phyloP scores from a whole-genome alignment of 2,888 invertebrate genomes.

The Beris chalybata region DNA sequence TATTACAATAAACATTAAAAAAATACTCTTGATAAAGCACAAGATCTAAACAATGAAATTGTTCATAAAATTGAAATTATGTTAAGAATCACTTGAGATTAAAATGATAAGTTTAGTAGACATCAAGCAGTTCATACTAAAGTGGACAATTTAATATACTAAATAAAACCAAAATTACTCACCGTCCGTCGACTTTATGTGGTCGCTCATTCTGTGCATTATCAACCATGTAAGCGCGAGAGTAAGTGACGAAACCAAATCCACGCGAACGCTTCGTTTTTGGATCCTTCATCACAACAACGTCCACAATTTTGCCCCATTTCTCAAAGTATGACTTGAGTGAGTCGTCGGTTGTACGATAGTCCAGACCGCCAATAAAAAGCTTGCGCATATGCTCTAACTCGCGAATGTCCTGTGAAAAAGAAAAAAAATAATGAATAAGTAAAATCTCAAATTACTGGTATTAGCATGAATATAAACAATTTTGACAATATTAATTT shows the following conservation, averaged over 20 bases:
- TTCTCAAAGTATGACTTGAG: slow-evolving; percentile 91
- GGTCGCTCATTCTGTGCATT: slow-evolving; percentile 89
- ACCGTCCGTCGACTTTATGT: slow-evolving; percentile 88
- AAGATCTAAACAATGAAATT: no score
- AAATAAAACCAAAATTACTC: slow-evolving; percentile 46
- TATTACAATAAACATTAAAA: no score
- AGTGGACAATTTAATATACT: not conserved
- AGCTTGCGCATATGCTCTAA: slow-evolving; percentile 82
- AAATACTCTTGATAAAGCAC: no score
- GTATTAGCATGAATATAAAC: no score
- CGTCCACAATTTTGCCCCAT: slow-evolving; percentile 96
- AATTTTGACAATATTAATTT: no score
- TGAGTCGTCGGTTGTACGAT: slow-evolving; percentile 91
- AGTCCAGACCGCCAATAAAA: slow-evolving; percentile 96
- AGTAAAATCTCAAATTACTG: no score
- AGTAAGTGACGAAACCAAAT: slow-evolving; percentile 98
- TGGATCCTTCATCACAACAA: slow-evolving; percentile 96
- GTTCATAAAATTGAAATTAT: no score
- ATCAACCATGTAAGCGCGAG: slow-evolving; percentile 93
- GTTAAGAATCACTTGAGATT: no score
- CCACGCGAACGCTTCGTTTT: slow-evolving; percentile 93
- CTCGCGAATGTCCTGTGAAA: slow-evolving; percentile 51
- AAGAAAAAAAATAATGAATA: slow-evolving; percentile 15
- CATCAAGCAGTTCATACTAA: no score
- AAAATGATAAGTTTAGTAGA: no score